phyloP scores from a whole-genome alignment of 1,140 invertebrate species.

The Pogonognathellus flavescens region DNA sequence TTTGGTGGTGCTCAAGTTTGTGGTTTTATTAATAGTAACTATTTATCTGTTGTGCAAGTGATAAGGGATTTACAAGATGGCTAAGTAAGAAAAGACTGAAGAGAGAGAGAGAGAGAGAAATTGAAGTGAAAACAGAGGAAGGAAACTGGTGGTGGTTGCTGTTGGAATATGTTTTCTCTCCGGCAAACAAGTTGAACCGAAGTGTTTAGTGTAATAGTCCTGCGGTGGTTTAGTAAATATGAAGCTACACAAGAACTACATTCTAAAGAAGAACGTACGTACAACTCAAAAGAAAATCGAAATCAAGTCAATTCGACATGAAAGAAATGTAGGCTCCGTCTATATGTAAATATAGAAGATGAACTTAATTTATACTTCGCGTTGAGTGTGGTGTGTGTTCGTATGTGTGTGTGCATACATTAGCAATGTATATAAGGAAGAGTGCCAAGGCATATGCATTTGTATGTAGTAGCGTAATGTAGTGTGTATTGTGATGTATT shows the following conservation, averaged over 20 bases:
- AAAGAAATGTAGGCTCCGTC: too few species aligned
- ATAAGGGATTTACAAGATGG: not conserved
- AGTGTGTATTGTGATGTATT: not conserved
- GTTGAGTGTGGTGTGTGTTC: not conserved
- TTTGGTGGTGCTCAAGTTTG: not conserved
- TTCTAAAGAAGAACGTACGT: too few species aligned
- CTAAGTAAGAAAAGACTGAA: not conserved
- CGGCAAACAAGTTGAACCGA: not conserved
- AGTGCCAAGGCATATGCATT: not conserved
- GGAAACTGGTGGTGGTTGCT: conserved; percentile 19
- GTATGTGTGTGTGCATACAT: not conserved
- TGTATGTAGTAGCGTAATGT: not conserved
- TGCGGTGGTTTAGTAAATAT: not conserved
- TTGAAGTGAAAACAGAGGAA: not conserved
- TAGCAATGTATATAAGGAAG: not conserved
- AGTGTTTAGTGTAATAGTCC: not conserved
- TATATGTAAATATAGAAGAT: too few species aligned
- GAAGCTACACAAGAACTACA: too few species aligned
- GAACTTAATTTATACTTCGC: not conserved
- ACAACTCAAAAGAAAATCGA: too few species aligned
- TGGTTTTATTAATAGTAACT: conserved; percentile 7
- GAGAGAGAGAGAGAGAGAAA: not conserved
- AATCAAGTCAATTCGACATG: too few species aligned
- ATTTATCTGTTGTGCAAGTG: not conserved
- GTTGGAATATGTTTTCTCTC: not conserved